Conservation (phyloP, 2,113 vertebrate species). For the Prunella fulvescens region DNA sequence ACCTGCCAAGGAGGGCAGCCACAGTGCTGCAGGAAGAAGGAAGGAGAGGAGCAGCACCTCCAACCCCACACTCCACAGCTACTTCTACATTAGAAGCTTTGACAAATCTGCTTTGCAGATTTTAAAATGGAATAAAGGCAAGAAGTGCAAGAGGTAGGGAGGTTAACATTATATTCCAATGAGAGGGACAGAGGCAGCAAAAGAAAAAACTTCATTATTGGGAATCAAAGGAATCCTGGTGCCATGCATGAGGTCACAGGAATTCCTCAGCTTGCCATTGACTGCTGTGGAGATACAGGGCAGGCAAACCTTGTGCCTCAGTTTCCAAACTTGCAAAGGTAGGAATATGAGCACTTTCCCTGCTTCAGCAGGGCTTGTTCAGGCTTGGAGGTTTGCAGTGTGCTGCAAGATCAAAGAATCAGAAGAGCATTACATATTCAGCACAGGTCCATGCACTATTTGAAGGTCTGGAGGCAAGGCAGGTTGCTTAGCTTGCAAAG, state of each 20-base stretch:
- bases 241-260: background rate
- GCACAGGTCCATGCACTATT: background rate
- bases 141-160: background rate
- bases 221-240: background rate
- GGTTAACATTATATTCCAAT: background rate
- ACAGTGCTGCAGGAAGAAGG: fast-evolving
- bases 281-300: background rate
- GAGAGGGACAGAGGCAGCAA: background rate
- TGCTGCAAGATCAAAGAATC: constrained; percentile 37
- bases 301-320: background rate
- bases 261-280: background rate
- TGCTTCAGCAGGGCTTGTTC: constrained; percentile 27
- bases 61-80: background rate
- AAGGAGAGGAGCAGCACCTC: background rate
- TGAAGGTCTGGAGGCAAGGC: background rate
- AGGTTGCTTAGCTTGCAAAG: constrained; percentile 28
- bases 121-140: background rate
- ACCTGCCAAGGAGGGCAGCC: background rate
- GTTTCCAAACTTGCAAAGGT: background rate
- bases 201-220: background rate
- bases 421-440: background rate
- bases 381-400: constrained; percentile 9
- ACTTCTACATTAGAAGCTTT: background rate
- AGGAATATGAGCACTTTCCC: background rate
- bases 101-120: background rate